Evolutionary conservation across 2,797 vertebrate genomes (phyloP).

Genomic region (Propithecus deckenii): DNA sequence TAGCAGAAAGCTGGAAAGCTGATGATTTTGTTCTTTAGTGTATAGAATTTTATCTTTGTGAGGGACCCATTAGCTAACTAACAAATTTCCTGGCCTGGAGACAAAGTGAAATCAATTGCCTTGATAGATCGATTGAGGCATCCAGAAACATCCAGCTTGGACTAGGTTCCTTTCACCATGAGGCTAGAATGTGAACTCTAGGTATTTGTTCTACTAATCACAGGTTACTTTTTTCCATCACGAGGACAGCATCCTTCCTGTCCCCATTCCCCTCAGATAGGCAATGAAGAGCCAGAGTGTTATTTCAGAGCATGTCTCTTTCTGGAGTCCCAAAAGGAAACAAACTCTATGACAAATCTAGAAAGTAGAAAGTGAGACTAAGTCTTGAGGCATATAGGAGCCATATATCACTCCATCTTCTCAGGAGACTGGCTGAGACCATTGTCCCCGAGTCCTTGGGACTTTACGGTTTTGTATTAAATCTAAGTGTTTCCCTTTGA

Average conservation of each 20-base stretch:
- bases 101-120: background rate
- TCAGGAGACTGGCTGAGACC: constrained; percentile 31
- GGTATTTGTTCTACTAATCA: background rate
- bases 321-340: background rate
- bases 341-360: background rate
- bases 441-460: constrained; percentile 80
- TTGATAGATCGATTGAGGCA: background rate
- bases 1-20: background rate
- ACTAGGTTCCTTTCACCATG: background rate
- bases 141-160: background rate
- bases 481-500: constrained; percentile 78
- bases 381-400: background rate
- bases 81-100: background rate
- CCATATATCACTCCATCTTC: background rate
- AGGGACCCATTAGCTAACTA: background rate
- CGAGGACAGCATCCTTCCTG: background rate
- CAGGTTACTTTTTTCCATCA: background rate
- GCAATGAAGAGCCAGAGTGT: background rate
- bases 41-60: background rate
- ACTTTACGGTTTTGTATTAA: constrained; percentile 77
- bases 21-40: background rate
- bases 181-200: background rate
- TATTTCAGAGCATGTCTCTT: background rate
- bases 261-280: background rate
- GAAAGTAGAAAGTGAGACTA: background rate